Conservation (phyloP, 2,797 vertebrate genomes). For the Ficedula albicollis region DNA sequence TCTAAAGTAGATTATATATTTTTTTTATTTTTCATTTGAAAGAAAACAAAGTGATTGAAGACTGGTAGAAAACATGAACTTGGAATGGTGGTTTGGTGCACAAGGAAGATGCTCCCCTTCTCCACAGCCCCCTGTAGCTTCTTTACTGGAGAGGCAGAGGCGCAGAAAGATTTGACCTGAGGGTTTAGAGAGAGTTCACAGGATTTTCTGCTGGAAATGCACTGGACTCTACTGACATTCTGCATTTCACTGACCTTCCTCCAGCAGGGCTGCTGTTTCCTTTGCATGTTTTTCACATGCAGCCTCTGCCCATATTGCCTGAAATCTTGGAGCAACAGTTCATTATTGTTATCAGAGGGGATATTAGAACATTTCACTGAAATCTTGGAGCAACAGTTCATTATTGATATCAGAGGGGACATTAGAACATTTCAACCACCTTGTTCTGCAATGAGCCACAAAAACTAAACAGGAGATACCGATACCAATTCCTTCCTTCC, state of each 20-base stretch:
- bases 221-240: background rate
- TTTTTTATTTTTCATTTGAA: background rate
- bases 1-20: background rate
- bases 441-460: background rate
- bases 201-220: background rate
- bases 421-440: background rate
- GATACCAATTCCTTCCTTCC: background rate
- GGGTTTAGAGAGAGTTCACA: background rate
- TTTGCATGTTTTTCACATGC: background rate
- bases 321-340: background rate
- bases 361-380: too few relatives aligned
- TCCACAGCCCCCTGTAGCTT: background rate
- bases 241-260: background rate
- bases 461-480: background rate
- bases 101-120: background rate
- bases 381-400: background rate
- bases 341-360: background rate
- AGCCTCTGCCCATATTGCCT: background rate
- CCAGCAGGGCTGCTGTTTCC: background rate
- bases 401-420: background rate
- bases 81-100: background rate
- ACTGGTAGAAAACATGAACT: background rate
- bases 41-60: slow-evolving; percentile 1
- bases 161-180: background rate
- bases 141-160: background rate